Evolutionary conservation across 2,888 invertebrate species (phyloP), one percentile per base, ranked within the genome.

Genomic region (Campopleginae sp.): DNA sequence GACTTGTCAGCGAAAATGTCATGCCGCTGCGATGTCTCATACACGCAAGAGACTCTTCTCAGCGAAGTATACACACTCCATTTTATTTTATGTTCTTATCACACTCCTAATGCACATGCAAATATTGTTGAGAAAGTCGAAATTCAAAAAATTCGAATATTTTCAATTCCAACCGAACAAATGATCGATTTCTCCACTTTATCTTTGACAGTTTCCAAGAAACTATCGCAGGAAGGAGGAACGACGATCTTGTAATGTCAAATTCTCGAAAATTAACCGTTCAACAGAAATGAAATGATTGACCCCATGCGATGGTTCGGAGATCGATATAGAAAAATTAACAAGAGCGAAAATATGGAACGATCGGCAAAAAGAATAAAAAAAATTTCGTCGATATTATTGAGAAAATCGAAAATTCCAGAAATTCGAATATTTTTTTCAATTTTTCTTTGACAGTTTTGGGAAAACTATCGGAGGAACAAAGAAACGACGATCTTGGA

Each of bases 1-100:
- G 66, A 82, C 27, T 33, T 82, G 65, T 48, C 72, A 77, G 77
- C 12, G 12, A 27, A 82, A 72, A 61, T 38, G 17, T 77, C 65
- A 33, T 71, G 77, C 44, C 17, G 65, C 44, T 19, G 65, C 65
- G 48, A 63, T 63, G 19, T 72, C 51, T 54, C 5, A 51, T 38
- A 14, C 51, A 23, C n/a, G n/a, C 19, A 33, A 10, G 31, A 51
- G n/a, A n/a, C 5, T 71, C n/a, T 71, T 38, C 38, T 23, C 19
- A 17, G 23, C 4, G 4, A 31, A 38, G 19, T 17, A n/a, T 10
- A 33, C 51, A n/a, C 38, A 19, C 33, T 2, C 23, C 5, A 54
- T n/a, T 72, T 42, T 42, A 42, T 58, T 72, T n/a, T 42, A 17
- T 72, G 14, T 23, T 38, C 14, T 38, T 58, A 38, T 66, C 61